These are phyloP conservation scores for Eumaeus atala DNA, from an alignment of 1,140 invertebrate species.

Conservation along the genomic window DNA sequence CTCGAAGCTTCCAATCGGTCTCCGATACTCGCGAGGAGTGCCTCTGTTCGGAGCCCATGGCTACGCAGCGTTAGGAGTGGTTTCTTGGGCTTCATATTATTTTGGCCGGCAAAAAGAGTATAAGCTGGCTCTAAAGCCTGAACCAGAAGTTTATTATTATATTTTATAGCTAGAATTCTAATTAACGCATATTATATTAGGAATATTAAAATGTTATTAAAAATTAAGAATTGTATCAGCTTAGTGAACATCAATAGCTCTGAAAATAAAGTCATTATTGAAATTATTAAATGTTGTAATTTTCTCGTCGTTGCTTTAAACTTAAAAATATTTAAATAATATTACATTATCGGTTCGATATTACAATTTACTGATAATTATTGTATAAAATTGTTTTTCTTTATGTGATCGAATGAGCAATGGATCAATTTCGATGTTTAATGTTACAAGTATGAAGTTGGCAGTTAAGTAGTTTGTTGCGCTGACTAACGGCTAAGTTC, in stretches of 20 bases:
- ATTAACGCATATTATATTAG: slow-evolving; percentile 70
- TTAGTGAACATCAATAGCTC: slow-evolving; percentile 74
- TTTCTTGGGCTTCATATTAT: slow-evolving; percentile 26
- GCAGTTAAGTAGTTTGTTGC: too few relatives aligned
- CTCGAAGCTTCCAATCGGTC: not conserved
- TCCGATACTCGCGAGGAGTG: slow-evolving; percentile 11
- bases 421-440: too few relatives aligned
- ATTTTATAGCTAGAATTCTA: slow-evolving; percentile 72
- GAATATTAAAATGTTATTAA: slow-evolving; percentile 69
- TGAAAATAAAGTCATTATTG: slow-evolving; percentile 69
- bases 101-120: slow-evolving; percentile 24
- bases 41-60: slow-evolving; percentile 6
- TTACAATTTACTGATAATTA: too few relatives aligned
- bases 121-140: slow-evolving; percentile 45
- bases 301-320: slow-evolving; percentile 27
- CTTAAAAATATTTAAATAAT: slow-evolving; percentile 9
- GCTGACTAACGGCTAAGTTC: too few relatives aligned
- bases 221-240: slow-evolving; percentile 72
- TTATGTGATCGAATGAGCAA: too few relatives aligned
- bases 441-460: too few relatives aligned
- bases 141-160: slow-evolving; percentile 57
- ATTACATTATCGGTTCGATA: not conserved
- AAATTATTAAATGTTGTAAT: slow-evolving; percentile 71
- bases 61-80: slow-evolving; percentile 24
- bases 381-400: too few relatives aligned